Base-by-base conservation (phyloP, 2,113 vertebrate species). In the Cynocephalus volans region DNA sequence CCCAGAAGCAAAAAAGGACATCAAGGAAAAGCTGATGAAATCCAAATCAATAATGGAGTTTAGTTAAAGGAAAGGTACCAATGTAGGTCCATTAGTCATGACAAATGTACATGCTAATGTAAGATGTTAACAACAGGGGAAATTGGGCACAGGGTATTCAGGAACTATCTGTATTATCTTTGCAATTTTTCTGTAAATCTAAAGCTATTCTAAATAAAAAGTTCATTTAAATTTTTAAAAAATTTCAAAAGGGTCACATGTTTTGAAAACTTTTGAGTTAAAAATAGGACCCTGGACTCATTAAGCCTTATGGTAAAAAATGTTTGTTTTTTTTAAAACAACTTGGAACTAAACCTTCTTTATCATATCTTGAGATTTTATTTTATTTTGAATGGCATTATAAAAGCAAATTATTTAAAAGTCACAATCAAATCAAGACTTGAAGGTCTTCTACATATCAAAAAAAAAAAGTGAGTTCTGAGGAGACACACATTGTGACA, bases 201-300 rank as follows among this genome's bases (percentile, higher is more conserved):
- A 83, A 70, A 95, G 83, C 69, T 64, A 83, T 24, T 48, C 31
- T 95, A 24, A 93, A 94, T 45, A n/a, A 95, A 82, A 87, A 87
- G 41, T 60, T 62, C n/a, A 70, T 75, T 67, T 79, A 69, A 31
- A 23, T 54, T 50, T 69, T 89, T 91, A 5, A 81, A 82, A 64
- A 80, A 73, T 73, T 65, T 73, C 58, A 56, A 86, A 69, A 54
- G 41, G 17, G 8, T 64, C 76, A 80, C 9, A n/a, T 77, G 64
- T 75, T 87, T 90, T 10, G 17, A 82, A 76, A 52, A 41, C 6
- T 52, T 28, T 82, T 58, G 3, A 88, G 18, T 19, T 5, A 87
- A 88, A 81, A 95, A 95, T 11, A 77, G 23, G 33, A 48, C 24
- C 64, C 36, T 70, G 17, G 21, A 79, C 50, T 70, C 62, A 67